A percentile compares a stretch with the other conserved stretches of the same genome.
Evolutionary conservation across 1,140 invertebrate genomes (phyloP).

Genomic region (Popillia japonica): DNA sequence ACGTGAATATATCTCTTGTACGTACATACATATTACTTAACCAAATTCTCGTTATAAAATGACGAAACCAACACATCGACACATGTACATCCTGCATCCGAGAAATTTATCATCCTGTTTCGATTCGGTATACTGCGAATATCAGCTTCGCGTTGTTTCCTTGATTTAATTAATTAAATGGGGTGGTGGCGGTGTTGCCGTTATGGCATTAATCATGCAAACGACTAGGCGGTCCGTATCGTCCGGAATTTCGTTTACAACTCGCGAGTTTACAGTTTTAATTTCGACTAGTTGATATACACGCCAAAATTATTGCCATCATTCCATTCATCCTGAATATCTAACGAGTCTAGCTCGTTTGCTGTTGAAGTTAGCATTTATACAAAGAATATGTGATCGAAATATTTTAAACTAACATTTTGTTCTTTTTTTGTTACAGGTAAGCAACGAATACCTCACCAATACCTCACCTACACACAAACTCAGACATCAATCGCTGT

Average conservation of each 20-base stretch:
- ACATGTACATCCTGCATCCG: constrained; percentile 7
- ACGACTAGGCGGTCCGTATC: constrained; percentile 27
- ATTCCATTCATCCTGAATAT: too few species aligned
- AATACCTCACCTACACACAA: neutral
- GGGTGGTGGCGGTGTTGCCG: constrained; percentile 7
- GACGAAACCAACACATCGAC: constrained; percentile 10
- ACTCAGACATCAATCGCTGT: neutral
- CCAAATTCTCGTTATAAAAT: too few species aligned
- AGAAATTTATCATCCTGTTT: constrained; percentile 6
- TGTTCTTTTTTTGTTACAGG: constrained; percentile 4
- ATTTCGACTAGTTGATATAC: constrained; percentile 10
- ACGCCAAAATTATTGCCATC: neutral
- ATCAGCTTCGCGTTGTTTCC: constrained; percentile 32
- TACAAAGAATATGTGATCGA: too few species aligned
- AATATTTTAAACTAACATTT: neutral
- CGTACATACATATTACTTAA: too few species aligned
- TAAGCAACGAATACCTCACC: neutral
- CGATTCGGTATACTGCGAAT: neutral
- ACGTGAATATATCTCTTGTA: too few species aligned
- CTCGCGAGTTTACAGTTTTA: constrained; percentile 28
- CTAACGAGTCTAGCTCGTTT: too few species aligned
- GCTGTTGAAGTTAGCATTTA: too few species aligned
- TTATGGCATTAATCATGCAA: constrained; percentile 31
- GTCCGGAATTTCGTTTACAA: constrained; percentile 23
- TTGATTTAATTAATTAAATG: constrained; percentile 32